Conservation (phyloP, 2,113 vertebrate genomes). For the Poeciliopsis prolifica region DNA sequence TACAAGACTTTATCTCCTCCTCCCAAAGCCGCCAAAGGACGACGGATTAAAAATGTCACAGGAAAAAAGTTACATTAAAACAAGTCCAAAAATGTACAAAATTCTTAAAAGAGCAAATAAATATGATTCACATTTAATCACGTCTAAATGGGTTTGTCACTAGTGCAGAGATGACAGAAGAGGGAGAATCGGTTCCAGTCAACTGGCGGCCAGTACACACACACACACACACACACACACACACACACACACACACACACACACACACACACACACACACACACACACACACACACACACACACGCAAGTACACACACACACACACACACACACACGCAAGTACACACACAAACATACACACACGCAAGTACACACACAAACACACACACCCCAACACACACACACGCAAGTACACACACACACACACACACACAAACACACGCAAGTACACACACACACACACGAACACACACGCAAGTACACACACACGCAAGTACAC, state of each 20-base stretch:
- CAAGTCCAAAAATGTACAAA: conserved; percentile 77
- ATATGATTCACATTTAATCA: conserved; percentile 84
- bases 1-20: conserved; percentile 37
- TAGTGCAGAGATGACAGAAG: conserved; percentile 79
- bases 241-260: conserved; percentile 13
- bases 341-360: conserved; percentile 16
- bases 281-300: conserved; percentile 10
- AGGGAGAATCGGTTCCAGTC: conserved; percentile 47
- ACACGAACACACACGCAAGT: conserved; percentile 8
- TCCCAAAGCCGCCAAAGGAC: conserved; percentile 66
- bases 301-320: conserved; percentile 13
- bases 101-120: conserved; percentile 79
- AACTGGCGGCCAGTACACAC: conserved; percentile 37
- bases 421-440: conserved; percentile 12
- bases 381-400: conserved; percentile 9
- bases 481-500: conserved; percentile 18
- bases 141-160: conserved; percentile 70
- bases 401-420: neutral
- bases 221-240: conserved; percentile 7
- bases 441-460: neutral
- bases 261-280: conserved; percentile 3
- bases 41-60: conserved; percentile 51
- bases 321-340: neutral
- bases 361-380: neutral
- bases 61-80: conserved; percentile 77